Percentiles rank a stretch among this genome's conserved stretches.
phyloP scores from a whole-genome alignment of 2,888 invertebrate genomes.

The Idaea dimidiata region DNA sequence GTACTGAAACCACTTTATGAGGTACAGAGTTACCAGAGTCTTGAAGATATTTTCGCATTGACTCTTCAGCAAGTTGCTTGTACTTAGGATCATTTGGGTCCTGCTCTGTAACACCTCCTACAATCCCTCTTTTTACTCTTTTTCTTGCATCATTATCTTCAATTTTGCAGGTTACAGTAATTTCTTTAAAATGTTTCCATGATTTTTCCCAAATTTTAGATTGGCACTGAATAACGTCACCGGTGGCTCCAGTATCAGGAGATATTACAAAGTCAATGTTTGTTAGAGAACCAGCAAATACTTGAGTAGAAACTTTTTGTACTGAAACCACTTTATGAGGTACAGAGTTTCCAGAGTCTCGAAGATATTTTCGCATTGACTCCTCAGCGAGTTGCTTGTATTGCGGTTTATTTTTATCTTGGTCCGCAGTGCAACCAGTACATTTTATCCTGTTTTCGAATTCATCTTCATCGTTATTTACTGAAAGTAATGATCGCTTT shows the following conservation, averaged over 20 bases:
- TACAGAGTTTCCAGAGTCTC: slow-evolving; percentile 14
- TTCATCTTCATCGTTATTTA: slow-evolving; percentile 27
- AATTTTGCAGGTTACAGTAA: slow-evolving; percentile 31
- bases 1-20: slow-evolving; percentile 22
- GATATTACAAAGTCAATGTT: slow-evolving; percentile 28
- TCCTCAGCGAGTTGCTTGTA: slow-evolving; percentile 33
- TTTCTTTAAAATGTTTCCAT: slow-evolving; percentile 38
- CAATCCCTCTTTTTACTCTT: slow-evolving; percentile 6
- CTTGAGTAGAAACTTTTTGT: slow-evolving; percentile 31
- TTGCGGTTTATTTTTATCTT: slow-evolving; percentile 32
- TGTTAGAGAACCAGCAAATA: slow-evolving; percentile 33
- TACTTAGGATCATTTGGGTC: slow-evolving; percentile 30
- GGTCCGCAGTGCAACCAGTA: not conserved
- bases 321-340: slow-evolving; percentile 22
- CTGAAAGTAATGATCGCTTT: slow-evolving; percentile 26
- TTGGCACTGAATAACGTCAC: slow-evolving; percentile 30
- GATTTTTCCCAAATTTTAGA: slow-evolving; percentile 39
- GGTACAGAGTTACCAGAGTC: slow-evolving; percentile 11
- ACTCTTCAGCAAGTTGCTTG: slow-evolving; percentile 30
- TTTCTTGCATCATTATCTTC: slow-evolving; percentile 1
- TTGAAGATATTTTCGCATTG: slow-evolving; percentile 28
- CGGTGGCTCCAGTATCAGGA: slow-evolving; percentile 2
- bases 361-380: slow-evolving; percentile 35
- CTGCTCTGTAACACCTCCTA: slow-evolving; percentile 29
- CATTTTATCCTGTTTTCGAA: not conserved